phyloP scores from a whole-genome alignment of 2,113 vertebrate species.

The Cromileptes altivelis region DNA sequence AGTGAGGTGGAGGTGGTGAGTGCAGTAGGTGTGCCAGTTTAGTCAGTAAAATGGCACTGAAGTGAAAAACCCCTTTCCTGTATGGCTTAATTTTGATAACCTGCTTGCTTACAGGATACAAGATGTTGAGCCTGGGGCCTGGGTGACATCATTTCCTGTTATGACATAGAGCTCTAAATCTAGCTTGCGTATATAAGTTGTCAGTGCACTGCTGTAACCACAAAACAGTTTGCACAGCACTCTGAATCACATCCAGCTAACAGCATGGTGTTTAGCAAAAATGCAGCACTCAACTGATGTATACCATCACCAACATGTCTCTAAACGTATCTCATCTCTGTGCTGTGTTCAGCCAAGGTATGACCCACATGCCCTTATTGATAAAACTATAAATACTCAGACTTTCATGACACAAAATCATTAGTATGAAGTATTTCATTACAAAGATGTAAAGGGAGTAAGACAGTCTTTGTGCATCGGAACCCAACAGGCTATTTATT shows the following conservation, averaged over 20 bases:
- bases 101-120: constrained; percentile 43
- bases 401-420: background rate
- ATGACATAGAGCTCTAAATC: constrained; percentile 72
- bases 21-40: background rate
- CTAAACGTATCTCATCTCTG: background rate
- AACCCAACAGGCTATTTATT: background rate
- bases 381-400: background rate
- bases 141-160: constrained; percentile 78
- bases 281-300: background rate
- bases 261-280: background rate
- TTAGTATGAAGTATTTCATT: background rate
- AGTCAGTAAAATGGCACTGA: background rate
- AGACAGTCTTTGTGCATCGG: background rate
- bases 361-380: background rate
- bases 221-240: constrained; percentile 51
- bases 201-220: constrained; percentile 49
- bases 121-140: constrained; percentile 5
- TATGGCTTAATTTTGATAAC: constrained; percentile 16
- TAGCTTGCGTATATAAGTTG: constrained; percentile 41
- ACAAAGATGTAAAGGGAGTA: background rate
- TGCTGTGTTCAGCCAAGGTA: background rate
- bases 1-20: background rate
- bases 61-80: background rate
- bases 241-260: constrained; percentile 49
- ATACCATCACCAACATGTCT: background rate